phyloP scores from a whole-genome alignment of 2,113 vertebrate genomes.

The Nothocercus nigrocapillus region DNA sequence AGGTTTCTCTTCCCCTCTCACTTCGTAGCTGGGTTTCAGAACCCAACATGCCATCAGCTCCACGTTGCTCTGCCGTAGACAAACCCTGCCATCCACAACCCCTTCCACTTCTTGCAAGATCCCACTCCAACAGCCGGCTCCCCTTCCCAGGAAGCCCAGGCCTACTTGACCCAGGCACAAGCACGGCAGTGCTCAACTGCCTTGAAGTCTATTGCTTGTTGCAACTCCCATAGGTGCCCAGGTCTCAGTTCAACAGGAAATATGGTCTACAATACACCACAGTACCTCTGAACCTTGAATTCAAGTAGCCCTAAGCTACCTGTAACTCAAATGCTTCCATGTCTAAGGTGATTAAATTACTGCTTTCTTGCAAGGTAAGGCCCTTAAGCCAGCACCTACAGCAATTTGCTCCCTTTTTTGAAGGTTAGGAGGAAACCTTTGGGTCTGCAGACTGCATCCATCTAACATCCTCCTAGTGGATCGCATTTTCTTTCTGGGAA shows the following conservation, averaged over 20 bases:
- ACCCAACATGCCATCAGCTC: background rate
- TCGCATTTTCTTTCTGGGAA: background rate
- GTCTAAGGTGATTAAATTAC: background rate
- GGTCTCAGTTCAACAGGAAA: background rate
- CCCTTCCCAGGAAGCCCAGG: background rate
- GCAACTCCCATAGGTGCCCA: background rate
- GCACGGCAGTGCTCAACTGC: background rate
- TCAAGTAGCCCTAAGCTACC: background rate
- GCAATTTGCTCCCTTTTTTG: background rate
- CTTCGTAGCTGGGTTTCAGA: background rate
- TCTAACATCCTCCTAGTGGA: background rate
- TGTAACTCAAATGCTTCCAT: background rate
- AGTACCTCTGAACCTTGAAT: background rate
- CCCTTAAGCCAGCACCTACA: background rate
- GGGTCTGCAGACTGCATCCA: background rate
- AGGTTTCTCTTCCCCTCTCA: background rate
- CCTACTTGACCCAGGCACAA: background rate
- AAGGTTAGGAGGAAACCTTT: background rate
- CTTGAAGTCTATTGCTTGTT: background rate
- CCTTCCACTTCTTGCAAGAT: background rate
- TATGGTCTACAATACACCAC: fast-evolving
- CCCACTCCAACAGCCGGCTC: background rate
- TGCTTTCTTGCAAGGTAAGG: background rate
- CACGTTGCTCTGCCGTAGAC: background rate
- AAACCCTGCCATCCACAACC: background rate